Base-by-base conservation (phyloP, 2,888 invertebrate species). In the Apodemia mormo region DNA sequence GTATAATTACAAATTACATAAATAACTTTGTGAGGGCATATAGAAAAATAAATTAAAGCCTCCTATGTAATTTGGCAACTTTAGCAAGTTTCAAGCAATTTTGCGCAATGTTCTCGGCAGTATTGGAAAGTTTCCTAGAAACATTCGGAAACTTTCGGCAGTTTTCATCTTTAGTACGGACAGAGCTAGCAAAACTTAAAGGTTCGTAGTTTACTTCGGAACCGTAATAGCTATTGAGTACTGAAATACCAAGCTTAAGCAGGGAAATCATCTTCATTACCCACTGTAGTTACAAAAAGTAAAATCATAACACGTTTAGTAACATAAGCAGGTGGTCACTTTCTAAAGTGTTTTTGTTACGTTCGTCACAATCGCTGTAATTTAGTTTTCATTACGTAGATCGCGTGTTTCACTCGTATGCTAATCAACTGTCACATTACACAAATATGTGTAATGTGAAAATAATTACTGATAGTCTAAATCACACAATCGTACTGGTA, bases 301-400 rank as follows among this genome's bases (percentile, higher is more conserved):
- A 52, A 52, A 52, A 52, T 52, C 52, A 52, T 52, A 52, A 52
- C n/a, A n/a, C n/a, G n/a, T 52, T 52, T 52, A 22, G 22, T 22
- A 52, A 7, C n/a, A n/a, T 61, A 61, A 33, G 14, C 61, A 61
- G 61, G 61, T 61, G 61, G 33, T 61, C 33, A 61, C 61, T 61
- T 61, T 61, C 61, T 61, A 61, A 61, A 61, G 14, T 61, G 61
- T 61, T 61, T 61, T 61, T 61, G 61, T 61, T 33, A 33, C 61
- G 9, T 58, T 61, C 33, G 61, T 33, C 61, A 61, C 61, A 61
- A 61, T 61, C 14, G 33, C 64, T 64, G 64, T 33, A 64, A 64
- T 64, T 64, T 64, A 64, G 64, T 64, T 64, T 37, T 64, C 64
- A 64, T 64, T 33, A 64, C 64, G 64, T 64, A 64, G 14, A n/a